These are phyloP conservation scores for Sminthurinus aureus DNA, from an alignment of 2,888 invertebrate species.

Conservation along the genomic window DNA sequence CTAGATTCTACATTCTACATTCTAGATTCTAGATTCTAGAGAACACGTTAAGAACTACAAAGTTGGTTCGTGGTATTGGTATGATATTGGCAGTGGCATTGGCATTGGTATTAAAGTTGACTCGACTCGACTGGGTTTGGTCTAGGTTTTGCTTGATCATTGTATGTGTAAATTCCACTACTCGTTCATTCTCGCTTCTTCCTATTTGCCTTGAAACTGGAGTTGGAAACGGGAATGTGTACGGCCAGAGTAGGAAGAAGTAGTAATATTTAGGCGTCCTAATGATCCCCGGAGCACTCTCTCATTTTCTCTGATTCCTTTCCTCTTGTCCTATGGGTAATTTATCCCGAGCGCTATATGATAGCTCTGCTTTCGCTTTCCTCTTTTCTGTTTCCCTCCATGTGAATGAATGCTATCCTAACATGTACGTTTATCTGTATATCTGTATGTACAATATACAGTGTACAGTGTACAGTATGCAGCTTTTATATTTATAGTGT, in stretches of 20 bases:
- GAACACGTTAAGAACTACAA: background rate
- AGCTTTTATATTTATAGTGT: too few relatives aligned
- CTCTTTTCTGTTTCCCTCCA: background rate
- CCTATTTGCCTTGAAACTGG: background rate
- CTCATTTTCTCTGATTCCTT: constrained; percentile 9
- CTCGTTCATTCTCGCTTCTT: background rate
- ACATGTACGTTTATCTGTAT: too few relatives aligned
- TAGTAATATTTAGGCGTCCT: constrained; percentile 32
- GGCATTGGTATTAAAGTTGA: too few relatives aligned
- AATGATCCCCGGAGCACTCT: constrained; percentile 26
- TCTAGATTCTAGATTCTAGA: too few relatives aligned
- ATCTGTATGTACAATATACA: too few relatives aligned
- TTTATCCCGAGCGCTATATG: constrained; percentile 20
- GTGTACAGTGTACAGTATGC: too few relatives aligned
- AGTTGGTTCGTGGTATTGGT: background rate
- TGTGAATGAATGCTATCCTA: too few relatives aligned
- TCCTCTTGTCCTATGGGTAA: constrained; percentile 23
- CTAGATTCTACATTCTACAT: too few relatives aligned
- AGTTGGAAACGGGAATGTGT: background rate
- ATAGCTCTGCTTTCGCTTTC: background rate
- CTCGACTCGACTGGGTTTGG: too few relatives aligned
- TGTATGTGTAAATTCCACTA: too few relatives aligned
- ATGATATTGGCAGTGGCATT: too few relatives aligned
- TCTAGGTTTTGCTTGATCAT: too few relatives aligned
- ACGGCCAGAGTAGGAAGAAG: background rate